These are phyloP conservation scores for Chroicocephalus ridibundus DNA, from an alignment of 2,113 vertebrate genomes.

Conservation along the genomic window DNA sequence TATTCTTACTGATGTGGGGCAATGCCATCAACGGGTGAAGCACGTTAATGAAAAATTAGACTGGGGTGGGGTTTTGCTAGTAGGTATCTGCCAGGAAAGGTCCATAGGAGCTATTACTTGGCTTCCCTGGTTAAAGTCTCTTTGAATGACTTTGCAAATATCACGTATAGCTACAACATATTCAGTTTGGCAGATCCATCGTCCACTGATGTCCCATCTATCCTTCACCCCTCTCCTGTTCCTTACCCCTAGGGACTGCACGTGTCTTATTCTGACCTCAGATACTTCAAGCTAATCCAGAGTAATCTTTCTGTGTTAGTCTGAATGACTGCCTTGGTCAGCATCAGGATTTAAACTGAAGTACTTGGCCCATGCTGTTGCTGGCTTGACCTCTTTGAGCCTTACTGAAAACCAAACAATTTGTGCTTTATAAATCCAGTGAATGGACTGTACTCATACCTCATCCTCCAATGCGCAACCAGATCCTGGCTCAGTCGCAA, in stretches of 20 bases:
- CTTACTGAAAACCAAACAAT: conserved; percentile 39
- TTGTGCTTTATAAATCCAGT: conserved; percentile 46
- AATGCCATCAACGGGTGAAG: background rate
- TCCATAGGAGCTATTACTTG: background rate
- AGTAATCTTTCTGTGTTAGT: conserved; percentile 8
- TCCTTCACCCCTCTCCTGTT: background rate
- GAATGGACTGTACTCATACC: conserved; percentile 3
- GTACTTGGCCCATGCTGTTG: background rate
- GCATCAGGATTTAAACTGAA: conserved; percentile 37
- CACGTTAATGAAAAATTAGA: background rate
- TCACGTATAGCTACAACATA: background rate
- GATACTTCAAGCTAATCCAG: conserved; percentile 9
- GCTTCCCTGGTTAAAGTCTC: background rate
- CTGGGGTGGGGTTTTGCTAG: background rate
- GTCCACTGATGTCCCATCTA: background rate
- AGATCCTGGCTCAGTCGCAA: background rate
- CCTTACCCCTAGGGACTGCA: background rate
- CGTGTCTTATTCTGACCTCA: background rate
- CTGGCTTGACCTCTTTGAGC: background rate
- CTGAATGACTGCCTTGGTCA: background rate
- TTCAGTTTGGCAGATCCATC: background rate
- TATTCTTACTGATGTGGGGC: background rate
- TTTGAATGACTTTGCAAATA: background rate
- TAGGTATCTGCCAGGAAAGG: background rate
- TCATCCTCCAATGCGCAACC: background rate